Base-by-base conservation (phyloP, 2,888 invertebrate genomes). In the Pyrocoelia pectoralis region DNA sequence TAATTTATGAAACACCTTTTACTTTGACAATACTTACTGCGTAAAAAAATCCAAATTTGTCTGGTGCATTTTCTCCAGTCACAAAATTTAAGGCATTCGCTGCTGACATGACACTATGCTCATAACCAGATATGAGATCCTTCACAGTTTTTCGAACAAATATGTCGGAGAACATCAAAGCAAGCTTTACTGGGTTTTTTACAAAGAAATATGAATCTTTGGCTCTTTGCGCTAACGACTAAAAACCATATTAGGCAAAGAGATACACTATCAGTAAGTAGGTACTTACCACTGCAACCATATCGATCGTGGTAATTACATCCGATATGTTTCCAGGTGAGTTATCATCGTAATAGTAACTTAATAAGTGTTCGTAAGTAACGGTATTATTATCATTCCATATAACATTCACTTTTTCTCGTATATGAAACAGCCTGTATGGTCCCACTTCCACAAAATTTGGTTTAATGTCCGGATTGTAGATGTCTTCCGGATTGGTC, bases 361-460 rank as follows among this genome's bases (percentile, higher is more conserved):
- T 84, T 68, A 89, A 85, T 52, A 84, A 82, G 40, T 89, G 88
- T 13, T 86, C 82, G 80, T 89, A 95, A 9, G 89, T 87, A 13
- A 95, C 87, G 0, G 94, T 83, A 75, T 92, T 92, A 62, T 87
- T 81, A 61, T 49, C 24, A 84, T 91, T 86, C 85, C 90, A 92
- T 0, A 83, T 83, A 1, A 95, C 83, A 76, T 94, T 87, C 8
- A 89, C 87, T 77, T 92, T 92, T 56, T 88, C 85, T 1, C 88
- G 86, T 17, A 84, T 80, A 77, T 93, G 92, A 1, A 85, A 86
- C 75, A 84, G 90, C 5, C 87, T 83, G 77, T 89, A 89, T 0
- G 90, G 90, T 17, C 90, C 90, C 58, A 85, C 71, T 74, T 85
- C 82, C 54, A 83, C 78, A 18, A 89, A 79, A 46, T 81, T 83